Conservation (phyloP, 2,113 vertebrate species). For the Misgurnus anguillicaudatus region DNA sequence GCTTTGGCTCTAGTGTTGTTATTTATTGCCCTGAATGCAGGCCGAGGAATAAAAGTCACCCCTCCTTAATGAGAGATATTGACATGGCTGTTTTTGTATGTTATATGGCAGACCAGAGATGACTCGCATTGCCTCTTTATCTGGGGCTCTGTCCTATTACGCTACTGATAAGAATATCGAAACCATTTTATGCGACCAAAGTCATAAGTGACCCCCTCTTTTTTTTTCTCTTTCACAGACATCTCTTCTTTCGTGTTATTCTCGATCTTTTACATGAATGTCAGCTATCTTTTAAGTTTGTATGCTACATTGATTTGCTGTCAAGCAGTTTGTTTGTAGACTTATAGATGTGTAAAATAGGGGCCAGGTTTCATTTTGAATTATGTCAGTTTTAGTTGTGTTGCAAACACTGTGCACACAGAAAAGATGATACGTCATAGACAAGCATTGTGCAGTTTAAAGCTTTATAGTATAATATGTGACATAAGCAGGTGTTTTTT, state of each 20-base stretch:
- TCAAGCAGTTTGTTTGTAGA: neutral
- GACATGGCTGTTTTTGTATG: constrained; percentile 9
- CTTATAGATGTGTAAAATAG: neutral
- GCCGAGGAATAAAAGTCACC: constrained; percentile 19
- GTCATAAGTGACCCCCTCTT: constrained; percentile 32
- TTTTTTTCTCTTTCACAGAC: constrained; percentile 41
- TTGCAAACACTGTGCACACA: no score
- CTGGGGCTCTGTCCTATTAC: constrained; percentile 7
- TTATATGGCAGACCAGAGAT: constrained; percentile 29
- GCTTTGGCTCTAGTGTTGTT: constrained; percentile 30
- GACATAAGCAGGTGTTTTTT: no score
- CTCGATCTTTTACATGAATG: constrained; percentile 44
- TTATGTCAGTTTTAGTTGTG: no score
- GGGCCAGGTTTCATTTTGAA: no score
- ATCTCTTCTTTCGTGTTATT: constrained; percentile 22
- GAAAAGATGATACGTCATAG: no score
- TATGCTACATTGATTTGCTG: neutral
- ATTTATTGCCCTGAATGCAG: constrained; percentile 18
- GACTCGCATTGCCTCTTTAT: constrained; percentile 40
- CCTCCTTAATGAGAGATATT: constrained; percentile 22
- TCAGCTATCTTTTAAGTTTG: neutral
- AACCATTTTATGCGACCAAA: constrained; percentile 20
- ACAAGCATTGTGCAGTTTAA: no score
- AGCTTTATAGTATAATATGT: no score
- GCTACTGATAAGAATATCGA: constrained; percentile 36